Evolutionary conservation across 2,113 vertebrate species (phyloP).

Genomic region (Pandion haliaetus): DNA sequence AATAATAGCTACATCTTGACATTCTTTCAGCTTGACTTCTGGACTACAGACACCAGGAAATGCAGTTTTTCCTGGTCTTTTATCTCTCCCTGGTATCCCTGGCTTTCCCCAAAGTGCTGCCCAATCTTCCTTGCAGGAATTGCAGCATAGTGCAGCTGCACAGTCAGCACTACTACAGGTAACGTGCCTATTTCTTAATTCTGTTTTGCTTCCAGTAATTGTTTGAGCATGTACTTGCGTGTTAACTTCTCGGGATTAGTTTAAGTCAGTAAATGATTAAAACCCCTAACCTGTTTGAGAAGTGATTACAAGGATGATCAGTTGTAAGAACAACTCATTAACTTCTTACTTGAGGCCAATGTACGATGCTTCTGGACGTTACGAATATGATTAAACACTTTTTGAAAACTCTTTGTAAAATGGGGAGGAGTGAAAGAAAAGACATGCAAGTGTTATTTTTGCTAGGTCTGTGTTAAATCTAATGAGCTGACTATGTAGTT

Average conservation of each 20-base stretch:
- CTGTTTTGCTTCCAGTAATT: not conserved
- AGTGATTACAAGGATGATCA: not conserved
- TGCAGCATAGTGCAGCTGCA: constrained; percentile 86
- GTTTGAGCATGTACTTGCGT: not conserved
- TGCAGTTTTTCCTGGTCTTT: constrained; percentile 87
- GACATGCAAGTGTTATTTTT: not conserved
- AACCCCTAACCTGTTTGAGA: not conserved
- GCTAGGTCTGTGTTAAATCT: not conserved
- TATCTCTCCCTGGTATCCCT: constrained; percentile 91
- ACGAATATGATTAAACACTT: not conserved
- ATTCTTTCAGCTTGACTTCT: constrained; percentile 79
- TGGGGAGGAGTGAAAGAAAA: not conserved
- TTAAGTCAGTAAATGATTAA: not conserved
- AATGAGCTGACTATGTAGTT: not conserved
- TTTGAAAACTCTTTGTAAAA: not conserved
- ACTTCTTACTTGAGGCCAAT: not conserved
- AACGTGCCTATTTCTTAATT: not conserved
- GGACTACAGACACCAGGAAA: constrained; percentile 86
- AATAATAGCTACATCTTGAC: not conserved
- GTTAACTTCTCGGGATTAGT: not conserved
- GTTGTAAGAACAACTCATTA: not conserved
- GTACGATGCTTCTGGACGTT: not conserved
- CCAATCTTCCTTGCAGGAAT: constrained; percentile 82
- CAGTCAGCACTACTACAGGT: constrained; percentile 93
- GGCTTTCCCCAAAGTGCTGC: constrained; percentile 87